Evolutionary conservation across 1,140 invertebrate genomes (phyloP).

Genomic region (Mycetomoellerius zeteki): DNA sequence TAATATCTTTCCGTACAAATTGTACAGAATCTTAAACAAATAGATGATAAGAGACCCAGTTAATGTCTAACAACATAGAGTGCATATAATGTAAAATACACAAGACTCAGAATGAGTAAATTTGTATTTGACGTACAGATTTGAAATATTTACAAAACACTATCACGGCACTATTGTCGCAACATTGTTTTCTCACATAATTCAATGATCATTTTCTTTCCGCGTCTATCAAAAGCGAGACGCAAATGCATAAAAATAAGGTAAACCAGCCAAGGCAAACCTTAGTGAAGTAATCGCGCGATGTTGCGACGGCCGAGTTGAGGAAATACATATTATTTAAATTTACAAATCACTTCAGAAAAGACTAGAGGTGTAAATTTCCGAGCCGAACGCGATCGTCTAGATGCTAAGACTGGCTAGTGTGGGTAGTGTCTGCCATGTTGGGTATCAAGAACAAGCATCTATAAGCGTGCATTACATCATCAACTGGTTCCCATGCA

Average conservation of each 20-base stretch:
- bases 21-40: slow-evolving; percentile 31
- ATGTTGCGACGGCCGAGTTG: slow-evolving; percentile 69
- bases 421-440: slow-evolving; percentile 80
- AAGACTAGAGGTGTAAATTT: slow-evolving; percentile 24
- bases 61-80: background rate
- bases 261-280: slow-evolving; percentile 59
- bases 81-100: background rate
- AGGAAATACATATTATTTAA: slow-evolving; percentile 82
- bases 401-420: slow-evolving; percentile 26
- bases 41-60: background rate
- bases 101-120: slow-evolving; percentile 9
- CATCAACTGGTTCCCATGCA: slow-evolving; percentile 84
- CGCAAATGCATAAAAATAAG: background rate
- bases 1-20: background rate
- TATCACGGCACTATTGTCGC: background rate
- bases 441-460: slow-evolving; percentile 77
- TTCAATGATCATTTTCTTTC: background rate
- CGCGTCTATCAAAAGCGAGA: background rate
- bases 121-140: background rate
- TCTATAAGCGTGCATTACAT: slow-evolving; percentile 85
- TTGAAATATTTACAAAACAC: slow-evolving; percentile 3
- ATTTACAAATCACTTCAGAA: slow-evolving; percentile 52
- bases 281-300: slow-evolving; percentile 70
- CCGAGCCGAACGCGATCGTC: background rate
- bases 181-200: background rate